phyloP scores from a whole-genome alignment of 2,113 vertebrate genomes.

The Meleagris gallopavo region DNA sequence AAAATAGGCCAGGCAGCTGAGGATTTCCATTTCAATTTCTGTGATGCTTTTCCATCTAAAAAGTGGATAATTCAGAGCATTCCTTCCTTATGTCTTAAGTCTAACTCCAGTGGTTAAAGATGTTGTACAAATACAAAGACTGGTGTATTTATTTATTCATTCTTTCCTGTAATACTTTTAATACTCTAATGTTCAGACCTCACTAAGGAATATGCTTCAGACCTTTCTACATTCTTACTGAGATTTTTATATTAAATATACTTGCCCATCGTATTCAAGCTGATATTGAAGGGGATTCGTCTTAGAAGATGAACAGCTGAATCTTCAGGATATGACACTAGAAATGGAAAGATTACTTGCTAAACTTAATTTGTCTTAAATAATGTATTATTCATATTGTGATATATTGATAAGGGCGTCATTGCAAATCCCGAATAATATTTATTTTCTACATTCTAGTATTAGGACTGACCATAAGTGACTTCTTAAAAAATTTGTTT shows the following conservation, averaged over 20 bases:
- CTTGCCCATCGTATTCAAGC: background rate
- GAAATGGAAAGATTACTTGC: background rate
- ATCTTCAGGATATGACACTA: background rate
- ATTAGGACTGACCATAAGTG: constrained; percentile 32
- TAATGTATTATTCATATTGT: background rate
- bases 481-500: constrained; percentile 46
- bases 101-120: background rate
- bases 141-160: background rate
- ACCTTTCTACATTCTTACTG: background rate
- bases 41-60: constrained; percentile 12
- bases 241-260: background rate
- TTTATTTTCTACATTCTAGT: constrained; percentile 8
- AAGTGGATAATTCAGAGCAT: background rate
- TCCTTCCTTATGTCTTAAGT: background rate
- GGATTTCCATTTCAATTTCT: constrained; percentile 23
- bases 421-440: background rate
- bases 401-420: background rate
- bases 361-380: background rate
- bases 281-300: background rate
- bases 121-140: background rate
- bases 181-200: background rate
- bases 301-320: background rate
- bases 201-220: background rate
- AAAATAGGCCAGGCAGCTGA: constrained; percentile 7
- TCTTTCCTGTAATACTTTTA: background rate